A percentile compares a stretch with the other conserved stretches of the same genome.
Evolutionary conservation across 1,140 invertebrate species (phyloP).

Genomic region (Coenobita brevimanus): DNA sequence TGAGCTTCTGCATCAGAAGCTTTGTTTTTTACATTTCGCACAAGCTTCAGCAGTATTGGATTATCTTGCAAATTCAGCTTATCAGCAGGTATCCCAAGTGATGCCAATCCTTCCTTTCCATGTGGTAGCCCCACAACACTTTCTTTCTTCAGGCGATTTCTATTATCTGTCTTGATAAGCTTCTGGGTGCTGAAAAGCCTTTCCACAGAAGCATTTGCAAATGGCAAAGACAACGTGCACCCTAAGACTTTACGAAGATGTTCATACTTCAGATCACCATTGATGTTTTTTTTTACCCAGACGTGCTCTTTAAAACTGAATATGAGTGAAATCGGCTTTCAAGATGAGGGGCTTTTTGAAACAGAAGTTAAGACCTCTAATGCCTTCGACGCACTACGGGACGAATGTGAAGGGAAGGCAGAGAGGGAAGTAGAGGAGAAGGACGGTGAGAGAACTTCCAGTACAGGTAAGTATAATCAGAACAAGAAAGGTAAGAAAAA

Average conservation of each 20-base stretch:
- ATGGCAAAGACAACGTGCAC: constrained; percentile 32
- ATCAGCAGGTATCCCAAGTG: constrained; percentile 11
- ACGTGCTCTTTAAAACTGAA: constrained; percentile 15
- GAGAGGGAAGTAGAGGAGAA: too few species aligned
- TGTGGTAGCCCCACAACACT: constrained; percentile 34
- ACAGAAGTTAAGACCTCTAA: too few species aligned
- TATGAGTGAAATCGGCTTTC: constrained; percentile 28
- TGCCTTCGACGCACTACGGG: too few species aligned
- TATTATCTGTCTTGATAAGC: constrained; percentile 25
- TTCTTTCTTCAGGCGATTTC: constrained; percentile 34
- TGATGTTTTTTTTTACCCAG: constrained; percentile 19
- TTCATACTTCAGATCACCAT: constrained; percentile 37
- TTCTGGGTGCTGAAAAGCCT: constrained; percentile 25
- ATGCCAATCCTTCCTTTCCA: constrained; percentile 29
- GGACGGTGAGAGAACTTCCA: too few species aligned
- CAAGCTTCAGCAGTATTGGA: constrained; percentile 19
- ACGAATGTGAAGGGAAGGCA: too few species aligned
- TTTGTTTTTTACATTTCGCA: neutral
- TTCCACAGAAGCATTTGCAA: constrained; percentile 30
- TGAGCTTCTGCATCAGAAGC: neutral
- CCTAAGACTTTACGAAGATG: constrained; percentile 29
- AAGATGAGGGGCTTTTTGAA: constrained; percentile 29
- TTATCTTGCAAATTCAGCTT: neutral
- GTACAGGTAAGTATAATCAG: too few species aligned
- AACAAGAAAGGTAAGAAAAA: too few species aligned